Evolutionary conservation across 2,797 vertebrate species (phyloP).

Genomic region (Sciurus vulgaris): DNA sequence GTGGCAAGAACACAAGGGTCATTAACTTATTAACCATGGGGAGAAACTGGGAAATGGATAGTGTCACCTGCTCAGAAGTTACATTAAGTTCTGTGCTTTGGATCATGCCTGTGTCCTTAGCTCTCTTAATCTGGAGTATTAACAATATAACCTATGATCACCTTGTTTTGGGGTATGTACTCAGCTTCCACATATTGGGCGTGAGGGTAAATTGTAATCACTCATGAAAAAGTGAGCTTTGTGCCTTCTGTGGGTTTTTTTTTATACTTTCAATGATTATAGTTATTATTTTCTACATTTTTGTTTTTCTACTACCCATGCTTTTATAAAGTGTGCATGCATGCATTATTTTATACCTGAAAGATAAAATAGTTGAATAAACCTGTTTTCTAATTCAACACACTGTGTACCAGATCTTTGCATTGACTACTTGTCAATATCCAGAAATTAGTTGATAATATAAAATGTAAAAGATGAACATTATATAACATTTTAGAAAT

Average conservation of each 20-base stretch:
- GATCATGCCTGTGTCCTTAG: not conserved
- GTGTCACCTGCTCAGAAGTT: slow-evolving; percentile 17
- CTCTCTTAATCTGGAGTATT: not conserved
- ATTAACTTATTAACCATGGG: slow-evolving; percentile 71
- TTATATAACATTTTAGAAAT: slow-evolving; percentile 17
- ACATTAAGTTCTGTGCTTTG: not conserved
- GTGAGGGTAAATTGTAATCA: not conserved
- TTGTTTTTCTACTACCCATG: not conserved
- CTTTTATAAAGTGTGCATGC: not conserved
- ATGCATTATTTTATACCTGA: not conserved
- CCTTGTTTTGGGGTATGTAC: not conserved
- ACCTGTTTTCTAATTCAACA: slow-evolving; percentile 8
- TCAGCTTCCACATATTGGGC: not conserved
- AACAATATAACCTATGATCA: not conserved
- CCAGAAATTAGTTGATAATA: not conserved
- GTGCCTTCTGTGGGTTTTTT: not conserved
- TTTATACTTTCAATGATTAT: not conserved
- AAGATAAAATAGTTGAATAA: not conserved
- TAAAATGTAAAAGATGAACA: not conserved
- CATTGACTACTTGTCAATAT: not conserved
- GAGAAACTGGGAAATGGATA: slow-evolving; percentile 63
- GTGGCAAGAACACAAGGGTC: slow-evolving; percentile 52
- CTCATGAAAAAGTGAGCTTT: not conserved
- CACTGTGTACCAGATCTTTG: not conserved
- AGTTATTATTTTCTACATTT: not conserved